Base-by-base conservation (phyloP, 2,113 vertebrate genomes). In the Psilopsiagon aymara region DNA sequence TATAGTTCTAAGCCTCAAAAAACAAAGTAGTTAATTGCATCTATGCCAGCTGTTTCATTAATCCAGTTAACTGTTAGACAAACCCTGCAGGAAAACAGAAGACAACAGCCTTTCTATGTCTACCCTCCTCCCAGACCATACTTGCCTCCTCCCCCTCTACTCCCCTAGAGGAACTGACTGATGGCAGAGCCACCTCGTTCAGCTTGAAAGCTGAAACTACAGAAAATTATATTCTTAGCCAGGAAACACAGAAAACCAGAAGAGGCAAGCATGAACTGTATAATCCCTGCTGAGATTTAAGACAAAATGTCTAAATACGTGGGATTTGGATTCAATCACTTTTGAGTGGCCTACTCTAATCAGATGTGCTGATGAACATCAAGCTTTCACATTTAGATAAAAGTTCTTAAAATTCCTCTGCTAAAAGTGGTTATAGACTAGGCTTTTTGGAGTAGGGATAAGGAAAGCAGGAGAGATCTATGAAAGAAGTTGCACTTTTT, bases 21-120 rank as follows among this genome's bases (percentile, higher is more conserved):
- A 94, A 95, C n/a, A 97, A 96, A 97, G 96, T 92, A 92, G 76
- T 95, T 96, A 97, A 97, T 97, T 97, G 95, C 96, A 95, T 91
- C 86, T 92, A 67, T 96, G 94, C 96, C 97, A 97, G 95, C 95
- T 97, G 96, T 96, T 97, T 97, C 95, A 97, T 97, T 97, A 97
- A 95, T 96, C 95, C 87, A 60, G 95, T 96, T 97, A 97, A 94
- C 94, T 96, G 91, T 96, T 92, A 95, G 92, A 96, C 88, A 97
- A 94, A 96, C 75, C 94, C 93, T 94, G 68, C 75, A 96, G 94
- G 92, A 95, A 95, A 96, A 95, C 88, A 94, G 91, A 75, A 96
- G 92, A 95, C 95, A 95, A 55, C 77, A 87, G 89, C 74, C 81
- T 89, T 82, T 90, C 49, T 84, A 67, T 0, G 10, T 62, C 64